phyloP scores from a whole-genome alignment of 2,113 vertebrate species.

The Periophthalmus modestus region DNA sequence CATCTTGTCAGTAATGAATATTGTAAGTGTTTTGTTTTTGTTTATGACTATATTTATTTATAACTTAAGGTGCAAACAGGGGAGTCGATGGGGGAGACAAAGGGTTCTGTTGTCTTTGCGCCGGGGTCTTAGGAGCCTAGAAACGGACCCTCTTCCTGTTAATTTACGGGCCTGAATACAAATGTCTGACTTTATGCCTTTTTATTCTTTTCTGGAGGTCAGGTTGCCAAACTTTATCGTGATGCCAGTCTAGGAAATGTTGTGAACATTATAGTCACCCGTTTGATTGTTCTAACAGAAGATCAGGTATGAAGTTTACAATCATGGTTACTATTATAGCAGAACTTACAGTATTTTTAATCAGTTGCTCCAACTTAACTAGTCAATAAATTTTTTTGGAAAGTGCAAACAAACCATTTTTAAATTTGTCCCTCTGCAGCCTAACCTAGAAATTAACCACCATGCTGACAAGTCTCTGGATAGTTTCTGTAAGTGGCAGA shows the following conservation, averaged over 20 bases:
- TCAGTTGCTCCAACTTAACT: background rate
- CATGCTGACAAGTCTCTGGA: conserved; percentile 99
- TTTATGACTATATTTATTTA: background rate
- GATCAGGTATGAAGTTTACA: conserved; percentile 86
- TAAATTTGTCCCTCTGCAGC: conserved; percentile 84
- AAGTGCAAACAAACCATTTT: background rate
- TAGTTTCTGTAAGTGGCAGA: conserved; percentile 99
- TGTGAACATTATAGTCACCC: conserved; percentile 99
- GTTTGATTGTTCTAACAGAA: conserved; percentile 96
- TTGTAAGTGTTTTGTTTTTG: conserved; percentile 87
- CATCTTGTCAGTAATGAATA: conserved; percentile 99
- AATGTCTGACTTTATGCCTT: conserved; percentile 99
- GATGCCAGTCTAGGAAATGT: conserved; percentile 99
- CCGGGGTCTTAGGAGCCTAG: too few relatives aligned
- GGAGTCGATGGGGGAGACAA: too few relatives aligned
- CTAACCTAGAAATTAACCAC: conserved; percentile 99
- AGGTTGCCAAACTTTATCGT: conserved; percentile 99
- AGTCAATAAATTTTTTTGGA: background rate
- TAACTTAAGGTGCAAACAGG: background rate
- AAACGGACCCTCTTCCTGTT: too few relatives aligned
- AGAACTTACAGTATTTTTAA: background rate
- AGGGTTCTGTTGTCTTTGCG: too few relatives aligned
- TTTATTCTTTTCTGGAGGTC: conserved; percentile 99
- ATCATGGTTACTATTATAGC: background rate
- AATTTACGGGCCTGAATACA: conserved; percentile 10